phyloP scores from a whole-genome alignment of 1,140 invertebrate genomes.

The Plectus sambesii region DNA sequence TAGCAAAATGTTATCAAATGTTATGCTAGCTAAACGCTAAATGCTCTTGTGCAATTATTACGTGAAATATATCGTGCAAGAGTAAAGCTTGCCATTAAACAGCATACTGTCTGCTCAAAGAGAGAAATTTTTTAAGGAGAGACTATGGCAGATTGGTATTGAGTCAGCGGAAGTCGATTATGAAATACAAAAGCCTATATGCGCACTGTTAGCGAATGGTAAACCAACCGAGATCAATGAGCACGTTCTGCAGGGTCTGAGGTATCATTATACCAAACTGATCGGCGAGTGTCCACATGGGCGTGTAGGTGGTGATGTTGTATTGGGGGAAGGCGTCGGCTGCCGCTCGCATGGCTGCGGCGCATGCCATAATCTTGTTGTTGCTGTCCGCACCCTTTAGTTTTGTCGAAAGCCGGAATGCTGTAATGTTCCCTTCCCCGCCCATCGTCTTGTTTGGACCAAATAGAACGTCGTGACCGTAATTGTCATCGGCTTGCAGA shows the following conservation, averaged over 20 bases:
- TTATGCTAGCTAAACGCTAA: too few species aligned
- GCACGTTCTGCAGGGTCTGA: slow-evolving; percentile 38
- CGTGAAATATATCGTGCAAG: too few species aligned
- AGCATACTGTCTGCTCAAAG: too few species aligned
- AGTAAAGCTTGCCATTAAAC: too few species aligned
- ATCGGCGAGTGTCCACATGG: slow-evolving; percentile 36
- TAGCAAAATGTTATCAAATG: too few species aligned
- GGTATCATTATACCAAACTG: slow-evolving; percentile 40
- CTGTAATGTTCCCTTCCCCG: slow-evolving; percentile 17
- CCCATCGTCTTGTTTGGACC: too few species aligned
- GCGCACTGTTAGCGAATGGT: too few species aligned
- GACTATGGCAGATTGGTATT: too few species aligned
- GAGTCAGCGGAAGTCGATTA: too few species aligned
- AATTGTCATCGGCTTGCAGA: slow-evolving; percentile 27
- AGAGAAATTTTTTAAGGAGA: too few species aligned
- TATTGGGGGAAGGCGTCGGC: slow-evolving; percentile 15
- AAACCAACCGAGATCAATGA: slow-evolving; percentile 35
- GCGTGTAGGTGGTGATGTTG: slow-evolving; percentile 26
- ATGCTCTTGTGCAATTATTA: too few species aligned
- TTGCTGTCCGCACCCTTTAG: slow-evolving; percentile 25
- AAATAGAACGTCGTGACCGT: slow-evolving; percentile 28
- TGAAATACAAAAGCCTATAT: too few species aligned
- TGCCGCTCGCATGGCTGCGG: slow-evolving; percentile 20
- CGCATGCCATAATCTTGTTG: slow-evolving; percentile 23
- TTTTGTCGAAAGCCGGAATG: slow-evolving; percentile 29